Evolutionary conservation across 2,888 invertebrate species (phyloP), one percentile per base, ranked within the genome.

Genomic region (Agapostemon virescens): DNA sequence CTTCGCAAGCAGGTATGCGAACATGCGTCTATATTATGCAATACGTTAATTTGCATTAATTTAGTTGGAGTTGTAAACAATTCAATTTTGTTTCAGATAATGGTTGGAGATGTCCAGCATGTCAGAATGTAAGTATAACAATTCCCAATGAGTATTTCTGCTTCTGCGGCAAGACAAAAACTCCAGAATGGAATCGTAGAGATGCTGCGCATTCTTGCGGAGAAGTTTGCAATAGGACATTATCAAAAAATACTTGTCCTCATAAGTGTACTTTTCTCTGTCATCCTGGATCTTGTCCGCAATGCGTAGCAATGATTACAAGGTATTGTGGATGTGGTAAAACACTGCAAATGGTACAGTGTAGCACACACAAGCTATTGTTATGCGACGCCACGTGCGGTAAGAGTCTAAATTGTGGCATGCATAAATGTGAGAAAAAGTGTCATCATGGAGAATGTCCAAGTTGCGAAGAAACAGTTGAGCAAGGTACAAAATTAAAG

Each of bases 81-180:
- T 64, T 82, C 45, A 69, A 69, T 45, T 74, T 33, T 82, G 30
- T 80, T 86, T 17, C 70, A 93, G 96, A 96, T 84, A 95, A 95
- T 72, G 97, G 97, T 77, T 99, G 99, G 99, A 95, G 98, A 30
- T 99, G 99, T 92, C 99, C 99, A 0, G 98, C 98, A 0, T 99
- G 99, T 92, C 98, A 98, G 93, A 97, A 97, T 92, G 95, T 96
- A 2, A 95, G 95, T 77, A 93, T 94, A 23, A 94, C 94, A 36
- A 94, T 97, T 73, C 98, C 98, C 0, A 94, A 94, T 0, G 95
- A 96, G 73, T 99, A 98, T 92, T 94, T 94, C 23, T 99, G 99
- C 91, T 98, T 98, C 93, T 99, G 99, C 92, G 97, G 97, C 36
- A 97, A 97, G 91, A 92, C 94, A 1, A 94, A 94, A 61, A 95